Evolutionary conservation across 2,797 vertebrate species (phyloP).

Genomic region (Naso thynnoides): DNA sequence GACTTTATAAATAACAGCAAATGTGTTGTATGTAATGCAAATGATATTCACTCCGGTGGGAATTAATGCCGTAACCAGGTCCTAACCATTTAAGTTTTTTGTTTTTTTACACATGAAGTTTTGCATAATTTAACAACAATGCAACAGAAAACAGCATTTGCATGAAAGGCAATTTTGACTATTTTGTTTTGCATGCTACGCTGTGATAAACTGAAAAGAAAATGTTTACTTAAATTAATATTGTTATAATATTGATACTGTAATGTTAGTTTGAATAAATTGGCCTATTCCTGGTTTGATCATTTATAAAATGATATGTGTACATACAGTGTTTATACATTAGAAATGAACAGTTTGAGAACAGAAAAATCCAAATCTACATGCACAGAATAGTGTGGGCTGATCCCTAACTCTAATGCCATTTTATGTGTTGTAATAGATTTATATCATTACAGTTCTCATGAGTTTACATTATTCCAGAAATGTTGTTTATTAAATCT

Average conservation of each 20-base stretch:
- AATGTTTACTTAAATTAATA: not conserved
- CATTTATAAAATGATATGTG: not conserved
- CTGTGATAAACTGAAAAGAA: not conserved
- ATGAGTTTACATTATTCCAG: slow-evolving; percentile 13
- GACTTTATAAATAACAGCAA: not conserved
- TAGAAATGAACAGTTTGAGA: not conserved
- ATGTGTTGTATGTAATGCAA: not conserved
- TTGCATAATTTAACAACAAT: not conserved
- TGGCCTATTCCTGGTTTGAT: not conserved
- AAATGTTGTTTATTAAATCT: not conserved
- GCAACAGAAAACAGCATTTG: not conserved
- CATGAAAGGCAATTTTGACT: not conserved
- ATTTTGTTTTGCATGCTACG: not conserved
- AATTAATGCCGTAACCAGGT: not conserved
- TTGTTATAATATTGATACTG: not conserved
- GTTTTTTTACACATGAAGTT: not conserved
- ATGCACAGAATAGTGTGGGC: not conserved
- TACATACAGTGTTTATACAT: not conserved
- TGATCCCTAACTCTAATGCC: not conserved
- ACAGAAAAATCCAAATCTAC: not conserved
- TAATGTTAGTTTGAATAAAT: not conserved
- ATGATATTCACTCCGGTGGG: not conserved
- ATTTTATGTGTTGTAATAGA: not conserved
- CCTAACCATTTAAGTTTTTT: not conserved
- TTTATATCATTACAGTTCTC: not conserved